Evolutionary conservation across 2,113 vertebrate genomes (phyloP), one percentile per base, ranked within the genome.

Genomic region (Stercorarius parasiticus): DNA sequence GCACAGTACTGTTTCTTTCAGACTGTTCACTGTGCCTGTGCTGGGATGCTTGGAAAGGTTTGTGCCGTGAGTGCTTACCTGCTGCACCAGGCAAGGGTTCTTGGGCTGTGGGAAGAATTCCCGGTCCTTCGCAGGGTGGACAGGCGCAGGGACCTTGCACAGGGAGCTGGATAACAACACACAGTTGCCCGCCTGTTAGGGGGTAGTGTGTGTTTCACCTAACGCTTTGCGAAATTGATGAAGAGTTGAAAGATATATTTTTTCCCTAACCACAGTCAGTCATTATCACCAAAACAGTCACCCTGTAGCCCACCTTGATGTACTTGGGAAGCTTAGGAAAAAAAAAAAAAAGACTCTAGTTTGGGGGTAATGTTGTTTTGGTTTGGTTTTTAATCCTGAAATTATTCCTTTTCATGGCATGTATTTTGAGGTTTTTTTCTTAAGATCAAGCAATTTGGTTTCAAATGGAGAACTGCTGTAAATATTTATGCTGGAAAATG

Each of bases 161-260:
- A 9, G 45, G 65, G 42, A 81, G 61, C 69, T 89, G 21, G 5
- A 26, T 34, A 38, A 8, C n/a, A 43, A 1, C 61, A 8, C 16
- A 0, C 8, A 3, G 16, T 36, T 79, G 34, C 30, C 38, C 56
- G 29, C 4, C 0, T 30, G 8, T 70, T 49, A 42, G 9, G 8
- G 42, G 12, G 25, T 30, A 52, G 19, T 6, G 25, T 81, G 59
- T 71, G 32, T 84, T 72, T 85, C 62, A 85, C 36, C 19, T 11
- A 67, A 65, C 1, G 0, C 30, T 81, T 70, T 13, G 15, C 26
- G n/a, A 30, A 65, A 36, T 40, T 38, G 38, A 40, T 83, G 71
- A 64, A 53, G 50, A 90, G 49, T 49, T 88, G 43, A 74, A n/a
- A 91, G 72, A 23, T 66, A 0, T 1, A 32, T 52, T 29, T 69